Evolutionary conservation across 2,888 invertebrate species (phyloP).

Genomic region (Epistrophella euchroma): DNA sequence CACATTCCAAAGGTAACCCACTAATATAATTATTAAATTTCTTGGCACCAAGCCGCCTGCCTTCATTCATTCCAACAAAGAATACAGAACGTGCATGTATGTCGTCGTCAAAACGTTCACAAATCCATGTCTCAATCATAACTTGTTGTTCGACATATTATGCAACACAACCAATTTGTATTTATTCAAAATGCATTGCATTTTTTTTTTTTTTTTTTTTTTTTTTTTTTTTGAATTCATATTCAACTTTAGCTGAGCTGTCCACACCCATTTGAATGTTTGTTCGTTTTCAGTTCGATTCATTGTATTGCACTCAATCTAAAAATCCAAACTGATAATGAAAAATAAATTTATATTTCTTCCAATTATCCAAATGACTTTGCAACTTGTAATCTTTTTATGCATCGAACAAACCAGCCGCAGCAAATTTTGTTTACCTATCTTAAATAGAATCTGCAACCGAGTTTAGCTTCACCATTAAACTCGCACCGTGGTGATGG

Average conservation of each 20-base stretch:
- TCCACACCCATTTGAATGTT: constrained; percentile 59
- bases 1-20: constrained; percentile 58
- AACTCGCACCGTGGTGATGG: background rate
- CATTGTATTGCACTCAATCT: constrained; percentile 23
- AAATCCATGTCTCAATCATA: constrained; percentile 11
- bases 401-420: background rate
- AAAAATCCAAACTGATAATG: constrained; percentile 51
- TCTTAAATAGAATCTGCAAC: constrained; percentile 56
- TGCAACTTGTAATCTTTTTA: constrained; percentile 34
- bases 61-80: constrained; percentile 33
- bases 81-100: background rate
- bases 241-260: constrained; percentile 20
- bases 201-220: constrained; percentile 14
- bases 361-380: constrained; percentile 28
- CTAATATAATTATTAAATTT: constrained; percentile 37
- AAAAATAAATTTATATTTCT: constrained; percentile 40
- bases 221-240: constrained; percentile 4
- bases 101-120: background rate
- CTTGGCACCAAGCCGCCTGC: constrained; percentile 19
- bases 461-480: constrained; percentile 13
- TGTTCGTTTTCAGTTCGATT: background rate
- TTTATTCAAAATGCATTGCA: constrained; percentile 47
- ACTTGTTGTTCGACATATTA: constrained; percentile 39
- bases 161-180: constrained; percentile 47
- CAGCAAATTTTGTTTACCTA: constrained; percentile 4